These are phyloP conservation scores for Thecophora atra DNA, from an alignment of 2,888 invertebrate genomes.

Conservation along the genomic window DNA sequence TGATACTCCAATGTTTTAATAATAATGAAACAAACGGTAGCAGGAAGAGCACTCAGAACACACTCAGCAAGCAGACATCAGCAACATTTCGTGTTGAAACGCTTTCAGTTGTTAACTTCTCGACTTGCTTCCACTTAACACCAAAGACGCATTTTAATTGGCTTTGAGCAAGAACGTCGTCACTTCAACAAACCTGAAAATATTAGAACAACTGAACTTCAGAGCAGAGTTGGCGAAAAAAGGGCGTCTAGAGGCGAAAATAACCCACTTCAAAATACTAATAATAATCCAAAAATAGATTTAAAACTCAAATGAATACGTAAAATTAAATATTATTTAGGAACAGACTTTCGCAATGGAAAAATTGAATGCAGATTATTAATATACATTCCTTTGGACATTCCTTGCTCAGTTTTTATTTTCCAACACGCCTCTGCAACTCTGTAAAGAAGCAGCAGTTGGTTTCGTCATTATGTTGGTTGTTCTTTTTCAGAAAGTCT, in stretches of 20 bases:
- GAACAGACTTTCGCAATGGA: too few species aligned
- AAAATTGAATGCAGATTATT: too few species aligned
- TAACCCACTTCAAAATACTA: neutral
- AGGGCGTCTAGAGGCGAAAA: neutral
- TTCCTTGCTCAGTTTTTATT: too few species aligned
- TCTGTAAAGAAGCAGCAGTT: neutral
- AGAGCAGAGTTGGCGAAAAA: neutral
- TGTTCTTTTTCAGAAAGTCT: conserved; percentile 17
- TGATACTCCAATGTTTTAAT: neutral
- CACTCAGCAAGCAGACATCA: conserved; percentile 35
- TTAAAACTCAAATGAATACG: too few species aligned
- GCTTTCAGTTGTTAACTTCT: conserved; percentile 6
- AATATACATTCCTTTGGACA: too few species aligned
- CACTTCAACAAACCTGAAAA: neutral
- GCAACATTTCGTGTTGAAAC: conserved; percentile 35
- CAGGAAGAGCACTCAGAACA: conserved; percentile 42
- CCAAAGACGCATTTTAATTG: neutral
- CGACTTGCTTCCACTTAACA: neutral
- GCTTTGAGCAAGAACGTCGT: neutral
- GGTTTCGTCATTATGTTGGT: conserved; percentile 12
- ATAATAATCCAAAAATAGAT: too few species aligned
- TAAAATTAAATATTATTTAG: too few species aligned
- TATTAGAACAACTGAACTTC: conserved; percentile 3
- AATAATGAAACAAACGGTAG: neutral
- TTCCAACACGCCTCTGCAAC: neutral